Percentiles rank a stretch among this genome's conserved stretches.
These are phyloP conservation scores for Steinernema scapterisci DNA, from an alignment of 2,888 invertebrate genomes.

Conservation along the genomic window DNA sequence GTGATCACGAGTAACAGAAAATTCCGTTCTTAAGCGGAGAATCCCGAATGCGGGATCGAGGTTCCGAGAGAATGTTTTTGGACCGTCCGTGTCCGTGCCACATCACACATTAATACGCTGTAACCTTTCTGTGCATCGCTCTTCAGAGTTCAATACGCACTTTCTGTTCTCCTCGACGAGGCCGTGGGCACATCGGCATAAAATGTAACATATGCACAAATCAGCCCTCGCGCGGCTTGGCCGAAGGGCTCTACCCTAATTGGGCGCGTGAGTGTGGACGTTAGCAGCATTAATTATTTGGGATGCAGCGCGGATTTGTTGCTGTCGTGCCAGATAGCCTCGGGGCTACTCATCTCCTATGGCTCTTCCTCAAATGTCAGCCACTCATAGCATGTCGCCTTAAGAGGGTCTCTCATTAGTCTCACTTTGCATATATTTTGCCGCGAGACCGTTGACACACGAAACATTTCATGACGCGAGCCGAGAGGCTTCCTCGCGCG, in stretches of 20 bases:
- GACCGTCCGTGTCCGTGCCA: too few species aligned
- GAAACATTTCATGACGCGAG: slow-evolving; percentile 23
- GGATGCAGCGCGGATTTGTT: slow-evolving; percentile 4
- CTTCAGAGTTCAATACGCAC: too few species aligned
- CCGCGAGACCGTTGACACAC: slow-evolving; percentile 12
- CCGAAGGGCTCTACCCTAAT: slow-evolving; percentile 1
- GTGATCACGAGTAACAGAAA: too few species aligned
- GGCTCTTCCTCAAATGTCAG: neutral
- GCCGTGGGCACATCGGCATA: neutral
- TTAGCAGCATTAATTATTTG: slow-evolving; percentile 19
- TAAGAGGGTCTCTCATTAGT: slow-evolving; percentile 21
- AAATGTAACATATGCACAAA: neutral
- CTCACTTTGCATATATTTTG: slow-evolving; percentile 25
- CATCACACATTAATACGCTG: too few species aligned
- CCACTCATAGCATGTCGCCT: slow-evolving; percentile 3
- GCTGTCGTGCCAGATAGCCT: neutral
- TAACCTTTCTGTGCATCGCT: neutral
- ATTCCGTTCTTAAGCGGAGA: too few species aligned
- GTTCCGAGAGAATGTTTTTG: too few species aligned
- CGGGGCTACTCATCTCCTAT: neutral
- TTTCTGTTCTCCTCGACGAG: too few species aligned
- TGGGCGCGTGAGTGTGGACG: slow-evolving; percentile 20
- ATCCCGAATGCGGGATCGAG: too few species aligned
- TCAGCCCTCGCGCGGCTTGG: neutral
- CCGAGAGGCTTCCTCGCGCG: slow-evolving; percentile 5